A percentile compares a stretch with the other conserved stretches of the same genome.
Conservation (phyloP, 1,140 invertebrate genomes). For the Heterodera schachtii region DNA sequence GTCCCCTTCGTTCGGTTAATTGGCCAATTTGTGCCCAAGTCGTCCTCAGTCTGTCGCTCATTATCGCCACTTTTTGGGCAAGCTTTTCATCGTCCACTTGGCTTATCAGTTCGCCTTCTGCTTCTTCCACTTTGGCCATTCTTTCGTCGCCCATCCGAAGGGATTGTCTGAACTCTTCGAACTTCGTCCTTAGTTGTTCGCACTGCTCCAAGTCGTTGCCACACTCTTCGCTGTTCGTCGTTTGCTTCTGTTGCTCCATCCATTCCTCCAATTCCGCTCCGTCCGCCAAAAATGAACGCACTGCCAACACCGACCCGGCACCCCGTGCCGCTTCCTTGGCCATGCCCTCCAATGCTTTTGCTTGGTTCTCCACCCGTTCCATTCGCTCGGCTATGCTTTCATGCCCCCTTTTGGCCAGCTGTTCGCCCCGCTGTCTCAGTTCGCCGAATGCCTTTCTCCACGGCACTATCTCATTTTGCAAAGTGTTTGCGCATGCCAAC, state of each 20-base stretch:
- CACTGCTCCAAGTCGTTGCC: constrained; percentile 96
- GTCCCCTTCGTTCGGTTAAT: constrained; percentile 81
- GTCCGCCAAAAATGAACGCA: constrained; percentile 90
- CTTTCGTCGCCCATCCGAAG: constrained; percentile 87
- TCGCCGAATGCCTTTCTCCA: constrained; percentile 40
- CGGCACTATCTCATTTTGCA: constrained; percentile 52
- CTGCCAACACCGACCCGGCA: constrained; percentile 70
- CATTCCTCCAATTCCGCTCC: constrained; percentile 86
- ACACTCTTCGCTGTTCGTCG: constrained; percentile 89
- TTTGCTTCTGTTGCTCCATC: constrained; percentile 88
- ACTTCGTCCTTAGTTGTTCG: constrained; percentile 78
- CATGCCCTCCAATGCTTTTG: constrained; percentile 69
- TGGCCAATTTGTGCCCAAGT: constrained; percentile 84
- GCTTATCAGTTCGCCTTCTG: constrained; percentile 83
- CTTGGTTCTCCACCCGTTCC: constrained; percentile 80
- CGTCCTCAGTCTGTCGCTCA: constrained; percentile 84
- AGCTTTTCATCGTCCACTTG: constrained; percentile 78
- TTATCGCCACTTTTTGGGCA: constrained; percentile 80
- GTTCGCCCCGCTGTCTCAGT: constrained; percentile 48
- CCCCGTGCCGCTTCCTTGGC: constrained; percentile 73
- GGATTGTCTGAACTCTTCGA: constrained; percentile 89
- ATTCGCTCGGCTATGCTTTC: constrained; percentile 82
- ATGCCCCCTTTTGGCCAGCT: constrained; percentile 66
- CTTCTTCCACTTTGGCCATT: constrained; percentile 86
- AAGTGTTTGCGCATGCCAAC: constrained; percentile 85